Conservation (phyloP, 2,113 vertebrate genomes). For the Urocitellus parryii region DNA sequence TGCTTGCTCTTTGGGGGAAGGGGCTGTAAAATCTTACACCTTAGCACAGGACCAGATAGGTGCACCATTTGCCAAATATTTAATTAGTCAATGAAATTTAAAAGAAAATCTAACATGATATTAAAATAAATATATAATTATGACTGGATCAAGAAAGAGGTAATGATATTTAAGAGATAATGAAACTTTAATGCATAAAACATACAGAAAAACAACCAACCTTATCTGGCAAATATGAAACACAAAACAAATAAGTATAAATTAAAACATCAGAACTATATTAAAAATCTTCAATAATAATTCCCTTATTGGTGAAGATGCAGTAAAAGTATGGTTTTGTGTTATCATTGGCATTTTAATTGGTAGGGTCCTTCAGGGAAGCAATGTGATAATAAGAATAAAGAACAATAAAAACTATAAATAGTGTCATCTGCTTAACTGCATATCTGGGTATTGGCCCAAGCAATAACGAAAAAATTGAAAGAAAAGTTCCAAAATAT, state of each 20-base stretch:
- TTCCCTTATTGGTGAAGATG: neutral
- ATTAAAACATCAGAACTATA: neutral
- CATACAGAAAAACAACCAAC: neutral
- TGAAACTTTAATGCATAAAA: neutral
- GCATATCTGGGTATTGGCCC: neutral
- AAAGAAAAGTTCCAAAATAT: neutral
- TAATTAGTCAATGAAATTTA: neutral
- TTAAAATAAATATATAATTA: conserved; percentile 20
- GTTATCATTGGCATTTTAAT: neutral
- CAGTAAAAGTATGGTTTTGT: neutral
- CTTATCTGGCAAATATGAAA: neutral
- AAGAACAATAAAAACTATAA: neutral
- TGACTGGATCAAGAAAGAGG: neutral
- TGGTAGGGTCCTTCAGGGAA: neutral
- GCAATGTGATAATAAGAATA: neutral
- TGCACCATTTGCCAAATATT: neutral
- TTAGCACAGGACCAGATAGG: neutral
- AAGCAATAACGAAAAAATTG: neutral
- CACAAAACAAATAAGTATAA: neutral
- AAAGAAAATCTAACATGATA: neutral
- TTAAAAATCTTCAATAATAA: neutral
- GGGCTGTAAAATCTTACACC: neutral
- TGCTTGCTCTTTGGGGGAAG: neutral
- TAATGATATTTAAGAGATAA: neutral
- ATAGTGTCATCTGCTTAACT: neutral